Evolutionary conservation across 2,888 invertebrate species (phyloP).

Genomic region (Candidula unifasciata): DNA sequence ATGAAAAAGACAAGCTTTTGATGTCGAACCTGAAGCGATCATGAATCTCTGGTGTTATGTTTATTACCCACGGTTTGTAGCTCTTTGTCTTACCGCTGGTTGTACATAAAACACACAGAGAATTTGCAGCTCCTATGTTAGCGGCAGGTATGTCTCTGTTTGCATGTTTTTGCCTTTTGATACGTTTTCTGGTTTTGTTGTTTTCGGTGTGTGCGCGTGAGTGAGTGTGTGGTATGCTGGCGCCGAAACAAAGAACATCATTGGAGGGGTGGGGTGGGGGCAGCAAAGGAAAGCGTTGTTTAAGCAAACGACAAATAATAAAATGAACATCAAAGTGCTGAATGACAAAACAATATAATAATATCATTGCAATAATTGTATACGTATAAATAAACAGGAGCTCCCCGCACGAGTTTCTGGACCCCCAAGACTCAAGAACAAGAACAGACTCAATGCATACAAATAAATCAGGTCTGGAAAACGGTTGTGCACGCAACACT

Average conservation of each 20-base stretch:
- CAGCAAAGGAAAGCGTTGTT: too few relatives aligned
- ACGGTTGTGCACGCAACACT: too few relatives aligned
- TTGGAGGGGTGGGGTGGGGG: too few relatives aligned
- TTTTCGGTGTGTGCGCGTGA: neutral
- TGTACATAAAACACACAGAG: neutral
- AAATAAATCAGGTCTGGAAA: too few relatives aligned
- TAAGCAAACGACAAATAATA: too few relatives aligned
- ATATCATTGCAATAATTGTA: too few relatives aligned
- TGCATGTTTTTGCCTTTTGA: neutral
- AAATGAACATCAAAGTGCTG: too few relatives aligned
- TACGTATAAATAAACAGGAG: too few relatives aligned
- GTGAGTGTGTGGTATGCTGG: neutral
- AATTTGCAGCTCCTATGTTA: neutral
- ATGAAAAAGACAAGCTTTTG: conserved; percentile 23
- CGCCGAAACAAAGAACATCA: neutral
- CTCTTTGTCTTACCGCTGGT: neutral
- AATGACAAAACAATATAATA: too few relatives aligned
- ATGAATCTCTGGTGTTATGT: neutral
- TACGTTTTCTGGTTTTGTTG: neutral
- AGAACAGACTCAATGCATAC: too few relatives aligned
- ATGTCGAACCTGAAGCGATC: neutral
- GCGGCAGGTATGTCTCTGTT: neutral
- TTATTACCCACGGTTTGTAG: neutral
- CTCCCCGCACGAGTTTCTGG: too few relatives aligned
- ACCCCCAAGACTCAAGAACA: too few relatives aligned